Conservation (phyloP, 2,113 vertebrate species). For the Okapia johnstoni region DNA sequence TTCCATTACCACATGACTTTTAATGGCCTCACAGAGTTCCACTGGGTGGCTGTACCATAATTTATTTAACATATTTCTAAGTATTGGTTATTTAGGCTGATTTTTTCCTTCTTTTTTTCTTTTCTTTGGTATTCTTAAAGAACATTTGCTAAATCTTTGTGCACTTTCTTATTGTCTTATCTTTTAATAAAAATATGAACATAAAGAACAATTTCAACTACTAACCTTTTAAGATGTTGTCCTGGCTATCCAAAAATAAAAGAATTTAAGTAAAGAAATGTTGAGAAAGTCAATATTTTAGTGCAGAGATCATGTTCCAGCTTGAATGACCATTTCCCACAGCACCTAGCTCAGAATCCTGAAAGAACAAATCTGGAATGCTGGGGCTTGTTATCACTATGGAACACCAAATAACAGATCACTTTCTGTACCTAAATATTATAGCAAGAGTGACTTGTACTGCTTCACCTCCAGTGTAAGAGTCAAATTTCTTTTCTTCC, state of each 20-base stretch:
- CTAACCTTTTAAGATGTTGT: not conserved
- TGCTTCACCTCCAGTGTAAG: not conserved
- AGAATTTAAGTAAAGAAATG: conserved; percentile 5
- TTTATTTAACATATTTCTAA: not conserved
- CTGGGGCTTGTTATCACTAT: not conserved
- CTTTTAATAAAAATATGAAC: not conserved
- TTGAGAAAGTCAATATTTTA: conserved; percentile 3
- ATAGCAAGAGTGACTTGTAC: not conserved
- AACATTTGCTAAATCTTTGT: not conserved
- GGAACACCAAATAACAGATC: not conserved
- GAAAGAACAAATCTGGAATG: not conserved
- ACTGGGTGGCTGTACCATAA: not conserved
- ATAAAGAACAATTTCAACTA: not conserved
- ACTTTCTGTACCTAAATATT: conserved; percentile 48
- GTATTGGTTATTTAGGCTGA: not conserved
- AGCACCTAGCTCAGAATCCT: not conserved
- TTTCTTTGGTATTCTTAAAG: not conserved
- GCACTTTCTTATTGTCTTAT: not conserved
- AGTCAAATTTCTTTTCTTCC: conserved; percentile 45
- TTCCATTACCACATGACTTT: not conserved
- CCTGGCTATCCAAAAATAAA: not conserved
- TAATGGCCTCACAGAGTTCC: not conserved
- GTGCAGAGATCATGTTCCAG: not conserved
- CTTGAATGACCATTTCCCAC: not conserved
- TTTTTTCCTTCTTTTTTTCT: not conserved